Conservation (phyloP, 2,797 vertebrate species). For the Crax fasciolata region DNA sequence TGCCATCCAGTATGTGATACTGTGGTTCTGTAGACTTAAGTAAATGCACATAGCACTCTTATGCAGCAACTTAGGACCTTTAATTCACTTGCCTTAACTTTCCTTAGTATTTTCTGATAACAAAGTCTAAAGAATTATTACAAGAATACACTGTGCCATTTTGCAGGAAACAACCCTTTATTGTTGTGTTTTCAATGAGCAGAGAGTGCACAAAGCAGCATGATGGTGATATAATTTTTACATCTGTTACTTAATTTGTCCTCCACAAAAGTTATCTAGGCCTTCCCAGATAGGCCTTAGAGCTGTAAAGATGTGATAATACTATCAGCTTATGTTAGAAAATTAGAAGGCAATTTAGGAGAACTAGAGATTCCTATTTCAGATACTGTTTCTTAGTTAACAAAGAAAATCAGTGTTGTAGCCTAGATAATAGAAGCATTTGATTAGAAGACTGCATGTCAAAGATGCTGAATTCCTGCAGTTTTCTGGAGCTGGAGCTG, state of each 20-base stretch:
- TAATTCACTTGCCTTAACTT: background rate
- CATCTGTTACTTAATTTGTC: constrained; percentile 12
- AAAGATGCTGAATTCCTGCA: background rate
- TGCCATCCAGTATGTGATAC: background rate
- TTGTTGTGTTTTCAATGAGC: background rate
- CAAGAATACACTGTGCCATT: background rate
- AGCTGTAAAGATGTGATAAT: background rate
- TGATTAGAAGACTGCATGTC: background rate
- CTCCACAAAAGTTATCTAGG: background rate
- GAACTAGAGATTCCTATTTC: background rate
- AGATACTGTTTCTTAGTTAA: background rate
- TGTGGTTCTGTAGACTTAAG: background rate
- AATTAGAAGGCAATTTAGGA: background rate
- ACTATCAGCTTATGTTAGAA: background rate
- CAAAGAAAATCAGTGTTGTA: background rate
- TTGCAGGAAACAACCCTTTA: background rate
- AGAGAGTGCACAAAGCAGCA: background rate
- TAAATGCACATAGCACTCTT: background rate
- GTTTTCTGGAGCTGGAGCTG: background rate
- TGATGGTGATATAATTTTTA: background rate
- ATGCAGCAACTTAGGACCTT: background rate
- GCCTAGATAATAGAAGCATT: background rate
- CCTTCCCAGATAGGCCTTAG: background rate
- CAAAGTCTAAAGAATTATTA: background rate
- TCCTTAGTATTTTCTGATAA: background rate